A percentile compares a stretch with the other conserved stretches of the same genome.
Evolutionary conservation across 2,888 invertebrate genomes (phyloP).

Genomic region (Standfussiana lucernea): DNA sequence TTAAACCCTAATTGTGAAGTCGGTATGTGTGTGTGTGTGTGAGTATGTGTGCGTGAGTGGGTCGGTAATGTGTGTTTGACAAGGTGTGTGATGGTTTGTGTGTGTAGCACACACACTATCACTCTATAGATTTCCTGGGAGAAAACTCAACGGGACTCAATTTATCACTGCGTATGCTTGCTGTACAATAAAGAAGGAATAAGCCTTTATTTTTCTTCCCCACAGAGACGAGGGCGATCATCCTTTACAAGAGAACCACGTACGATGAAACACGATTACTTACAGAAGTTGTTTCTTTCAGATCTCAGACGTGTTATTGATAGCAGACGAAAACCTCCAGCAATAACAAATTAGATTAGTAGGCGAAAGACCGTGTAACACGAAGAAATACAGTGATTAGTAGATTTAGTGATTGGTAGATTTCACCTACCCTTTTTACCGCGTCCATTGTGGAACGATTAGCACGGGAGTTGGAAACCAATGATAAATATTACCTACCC

Average conservation of each 20-base stretch:
- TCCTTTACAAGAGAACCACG: background rate
- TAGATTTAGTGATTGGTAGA: too few relatives aligned
- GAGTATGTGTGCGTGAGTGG: background rate
- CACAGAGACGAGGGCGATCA: too few relatives aligned
- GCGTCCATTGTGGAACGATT: slow-evolving; percentile 8
- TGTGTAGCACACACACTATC: background rate
- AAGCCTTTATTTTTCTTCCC: background rate
- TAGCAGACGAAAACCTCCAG: slow-evolving; percentile 7
- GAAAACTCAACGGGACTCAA: background rate
- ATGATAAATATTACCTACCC: background rate
- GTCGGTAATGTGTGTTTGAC: background rate
- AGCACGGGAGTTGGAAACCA: slow-evolving; percentile 5
- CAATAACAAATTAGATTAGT: slow-evolving; percentile 22
- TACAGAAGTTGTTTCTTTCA: slow-evolving; percentile 4
- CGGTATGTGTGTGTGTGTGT: background rate
- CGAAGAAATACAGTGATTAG: slow-evolving; percentile 8
- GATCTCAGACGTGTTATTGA: slow-evolving; percentile 15
- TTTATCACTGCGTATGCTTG: background rate
- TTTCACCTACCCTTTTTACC: slow-evolving; percentile 4
- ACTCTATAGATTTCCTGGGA: background rate
- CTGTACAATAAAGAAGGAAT: background rate
- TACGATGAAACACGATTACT: slow-evolving; percentile 22
- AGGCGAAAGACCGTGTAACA: slow-evolving; percentile 13
- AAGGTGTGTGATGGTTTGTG: background rate
- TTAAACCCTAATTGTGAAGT: background rate